phyloP scores from a whole-genome alignment of 2,888 invertebrate genomes.

The Adelognathus sp. region DNA sequence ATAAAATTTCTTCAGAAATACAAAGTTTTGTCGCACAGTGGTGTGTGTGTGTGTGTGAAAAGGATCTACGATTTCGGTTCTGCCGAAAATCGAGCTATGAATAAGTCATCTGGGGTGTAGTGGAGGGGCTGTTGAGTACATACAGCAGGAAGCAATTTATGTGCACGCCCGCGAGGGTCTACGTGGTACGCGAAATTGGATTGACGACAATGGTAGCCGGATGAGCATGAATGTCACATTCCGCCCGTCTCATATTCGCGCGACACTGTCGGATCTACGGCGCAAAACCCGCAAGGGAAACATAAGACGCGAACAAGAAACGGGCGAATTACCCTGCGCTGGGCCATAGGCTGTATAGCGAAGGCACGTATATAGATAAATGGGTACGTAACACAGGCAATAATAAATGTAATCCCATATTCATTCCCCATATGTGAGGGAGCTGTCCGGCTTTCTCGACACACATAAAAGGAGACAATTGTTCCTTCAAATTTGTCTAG shows the following conservation, averaged over 20 bases:
- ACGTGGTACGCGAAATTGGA: background rate
- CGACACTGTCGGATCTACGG: background rate
- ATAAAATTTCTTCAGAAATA: too few relatives aligned
- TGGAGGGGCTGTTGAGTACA: background rate
- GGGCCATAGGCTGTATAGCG: too few relatives aligned
- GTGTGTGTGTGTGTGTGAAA: too few relatives aligned
- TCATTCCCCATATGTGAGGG: background rate
- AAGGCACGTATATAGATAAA: background rate
- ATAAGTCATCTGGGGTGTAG: background rate
- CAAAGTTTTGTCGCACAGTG: too few relatives aligned
- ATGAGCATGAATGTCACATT: constrained; percentile 13
- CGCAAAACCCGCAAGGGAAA: background rate
- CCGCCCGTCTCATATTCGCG: background rate
- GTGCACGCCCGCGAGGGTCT: background rate
- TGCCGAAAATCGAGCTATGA: background rate
- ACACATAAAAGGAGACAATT: background rate
- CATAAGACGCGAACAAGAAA: constrained; percentile 9
- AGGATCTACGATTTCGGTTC: too few relatives aligned
- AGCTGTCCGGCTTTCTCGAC: background rate
- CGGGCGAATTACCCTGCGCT: background rate
- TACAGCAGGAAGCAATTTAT: background rate
- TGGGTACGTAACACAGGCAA: background rate
- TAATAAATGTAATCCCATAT: background rate
- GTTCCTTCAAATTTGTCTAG: background rate
- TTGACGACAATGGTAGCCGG: constrained; percentile 2